These are phyloP conservation scores for Tragelaphus scriptus DNA, from an alignment of 2,113 vertebrate genomes.

Conservation along the genomic window DNA sequence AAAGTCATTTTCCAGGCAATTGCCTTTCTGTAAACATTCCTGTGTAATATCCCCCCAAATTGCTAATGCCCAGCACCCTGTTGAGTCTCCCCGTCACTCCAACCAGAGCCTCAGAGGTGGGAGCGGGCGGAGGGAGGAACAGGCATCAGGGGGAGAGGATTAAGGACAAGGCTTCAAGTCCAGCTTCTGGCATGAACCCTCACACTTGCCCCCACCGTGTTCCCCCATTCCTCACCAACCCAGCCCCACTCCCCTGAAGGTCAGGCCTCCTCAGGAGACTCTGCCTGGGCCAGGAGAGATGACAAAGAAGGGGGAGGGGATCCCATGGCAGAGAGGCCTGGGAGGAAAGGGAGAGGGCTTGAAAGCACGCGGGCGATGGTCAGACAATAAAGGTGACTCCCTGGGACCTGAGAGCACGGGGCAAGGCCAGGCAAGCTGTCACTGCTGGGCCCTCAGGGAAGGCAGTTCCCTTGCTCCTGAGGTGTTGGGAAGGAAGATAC, in stretches of 20 bases:
- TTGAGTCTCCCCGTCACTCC: constrained; percentile 62
- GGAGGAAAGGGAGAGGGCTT: not conserved
- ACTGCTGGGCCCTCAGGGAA: not conserved
- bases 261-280: not conserved
- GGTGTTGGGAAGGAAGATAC: not conserved
- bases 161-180: not conserved
- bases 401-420: not conserved
- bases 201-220: not conserved
- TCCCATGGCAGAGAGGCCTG: not conserved
- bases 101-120: not conserved
- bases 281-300: not conserved
- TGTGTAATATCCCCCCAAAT: constrained; percentile 69
- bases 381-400: not conserved
- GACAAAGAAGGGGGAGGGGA: not conserved
- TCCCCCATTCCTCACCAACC: not conserved
- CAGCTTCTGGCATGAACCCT: not conserved
- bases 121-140: not conserved
- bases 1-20: constrained; percentile 74
- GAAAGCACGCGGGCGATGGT: not conserved
- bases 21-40: constrained; percentile 73
- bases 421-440: not conserved
- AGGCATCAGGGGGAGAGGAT: not conserved
- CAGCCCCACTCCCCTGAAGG: not conserved
- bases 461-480: not conserved
- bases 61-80: constrained; percentile 66